A percentile compares a stretch with the other conserved stretches of the same genome.
Conservation (phyloP, 2,113 vertebrate species). For the Heterochromis multidens region DNA sequence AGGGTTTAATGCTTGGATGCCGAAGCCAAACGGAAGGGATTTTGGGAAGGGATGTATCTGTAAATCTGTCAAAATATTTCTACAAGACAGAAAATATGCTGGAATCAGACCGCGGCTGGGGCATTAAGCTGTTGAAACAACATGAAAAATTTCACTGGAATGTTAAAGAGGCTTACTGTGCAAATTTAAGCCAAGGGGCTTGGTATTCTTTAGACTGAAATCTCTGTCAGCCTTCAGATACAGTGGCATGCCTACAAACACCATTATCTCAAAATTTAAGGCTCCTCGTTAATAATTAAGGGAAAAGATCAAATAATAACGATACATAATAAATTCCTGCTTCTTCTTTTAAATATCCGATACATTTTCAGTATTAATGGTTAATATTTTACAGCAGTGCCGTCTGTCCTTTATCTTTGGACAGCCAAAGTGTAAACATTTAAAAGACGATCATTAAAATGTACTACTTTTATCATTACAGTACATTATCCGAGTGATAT, state of each 20-base stretch:
- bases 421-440: slow-evolving; percentile 26
- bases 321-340: not conserved
- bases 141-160: slow-evolving; percentile 59
- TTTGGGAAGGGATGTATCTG: slow-evolving; percentile 69
- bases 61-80: slow-evolving; percentile 78
- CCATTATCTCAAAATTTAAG: slow-evolving; percentile 44
- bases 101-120: slow-evolving; percentile 62
- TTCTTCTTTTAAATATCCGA: not conserved
- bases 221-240: slow-evolving; percentile 57
- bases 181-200: slow-evolving; percentile 59
- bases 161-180: slow-evolving; percentile 70
- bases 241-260: slow-evolving; percentile 37
- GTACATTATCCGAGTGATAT: not conserved
- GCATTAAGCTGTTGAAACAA: slow-evolving; percentile 74
- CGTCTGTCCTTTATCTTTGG: slow-evolving; percentile 8
- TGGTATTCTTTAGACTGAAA: slow-evolving; percentile 45
- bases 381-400: not conserved
- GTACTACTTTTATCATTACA: not conserved
- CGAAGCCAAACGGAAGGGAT: slow-evolving; percentile 69
- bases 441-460: slow-evolving; percentile 16
- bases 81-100: slow-evolving; percentile 71
- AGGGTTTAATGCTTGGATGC: slow-evolving; percentile 69
- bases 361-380: not conserved
- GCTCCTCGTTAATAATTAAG: slow-evolving; percentile 35
- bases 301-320: slow-evolving; percentile 19